Evolutionary conservation across 2,113 vertebrate species (phyloP), one percentile per base, ranked within the genome.

Genomic region (Emydocephalus ijimae): DNA sequence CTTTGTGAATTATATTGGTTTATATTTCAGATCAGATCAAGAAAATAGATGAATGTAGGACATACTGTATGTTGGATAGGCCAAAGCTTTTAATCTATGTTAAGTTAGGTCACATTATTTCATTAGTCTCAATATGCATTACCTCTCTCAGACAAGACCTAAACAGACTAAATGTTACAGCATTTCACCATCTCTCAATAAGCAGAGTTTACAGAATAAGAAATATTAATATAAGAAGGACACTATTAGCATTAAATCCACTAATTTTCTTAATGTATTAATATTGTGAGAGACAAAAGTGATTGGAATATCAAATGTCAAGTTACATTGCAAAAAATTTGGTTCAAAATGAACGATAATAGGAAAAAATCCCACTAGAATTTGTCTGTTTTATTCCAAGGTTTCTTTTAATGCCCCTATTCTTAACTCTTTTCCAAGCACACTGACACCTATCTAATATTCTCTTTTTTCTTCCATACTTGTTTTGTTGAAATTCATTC

Each of bases 241-340:
- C 12, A n/a, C 29, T 69, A 69, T 69, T 69, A 39, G 69, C 34
- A 39, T 34, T 89, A 56, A 57, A 43, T 89, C 15, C 20, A 89
- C 2, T 56, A 39, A 61, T 59, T 88, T 90, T 59, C 88, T 18
- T 52, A 34, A 87, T 64, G 7, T 59, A 21, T 29, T 93, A 59
- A 29, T 48, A 90, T 50, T 88, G 52, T 91, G 54, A 45, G 6
- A 64, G 3, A 21, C 94, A 93, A 74, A 74, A 39, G 64, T 74
- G 69, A 81, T 81, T 39, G 85, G 69, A 87, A 20, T 90, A 26
- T 23, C 81, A 52, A 92, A 89, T 93, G 39, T 20, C 85, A 7
- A 89, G 94, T 92, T 56, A 64, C 34, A 94, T 92, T 93, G n/a
- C 90, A 91, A 89, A 96, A 93, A 1, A 61, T 74, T 0, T 90